These are phyloP conservation scores for Coryphaenoides rupestris DNA, from an alignment of 2,113 vertebrate species.

Conservation along the genomic window DNA sequence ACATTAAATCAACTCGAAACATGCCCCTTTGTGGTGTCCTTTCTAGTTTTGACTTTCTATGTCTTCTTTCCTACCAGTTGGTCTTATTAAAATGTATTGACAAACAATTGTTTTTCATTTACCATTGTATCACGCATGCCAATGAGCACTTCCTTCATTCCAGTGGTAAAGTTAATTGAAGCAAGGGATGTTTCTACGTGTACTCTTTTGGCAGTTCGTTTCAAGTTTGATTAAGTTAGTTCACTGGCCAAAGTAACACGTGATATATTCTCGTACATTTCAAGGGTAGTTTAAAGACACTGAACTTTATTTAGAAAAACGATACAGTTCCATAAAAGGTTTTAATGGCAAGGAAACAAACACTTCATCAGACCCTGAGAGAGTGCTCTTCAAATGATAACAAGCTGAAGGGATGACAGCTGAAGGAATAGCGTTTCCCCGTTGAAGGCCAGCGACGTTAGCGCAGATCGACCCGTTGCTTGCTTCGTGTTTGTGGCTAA, in stretches of 20 bases:
- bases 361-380: constrained; percentile 24
- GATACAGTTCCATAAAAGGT: constrained; percentile 40
- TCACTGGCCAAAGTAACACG: no score
- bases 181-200: no score
- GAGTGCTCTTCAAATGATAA: constrained; percentile 33
- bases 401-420: constrained; percentile 29
- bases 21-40: constrained; percentile 19
- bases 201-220: no score
- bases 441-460: constrained; percentile 36
- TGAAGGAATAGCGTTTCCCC: neutral
- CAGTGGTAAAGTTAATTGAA: no score
- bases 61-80: neutral
- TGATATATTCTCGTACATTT: no score
- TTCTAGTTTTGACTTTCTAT: neutral
- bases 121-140: no score
- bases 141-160: no score
- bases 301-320: neutral
- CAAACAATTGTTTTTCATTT: no score
- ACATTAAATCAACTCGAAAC: constrained; percentile 76
- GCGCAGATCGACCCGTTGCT: constrained; percentile 18
- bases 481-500: neutral
- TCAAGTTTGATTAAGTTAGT: no score
- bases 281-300: no score
- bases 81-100: no score
- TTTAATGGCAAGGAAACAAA: constrained; percentile 43